phyloP scores from a whole-genome alignment of 2,113 vertebrate genomes.

The Montifringilla adamsi region DNA sequence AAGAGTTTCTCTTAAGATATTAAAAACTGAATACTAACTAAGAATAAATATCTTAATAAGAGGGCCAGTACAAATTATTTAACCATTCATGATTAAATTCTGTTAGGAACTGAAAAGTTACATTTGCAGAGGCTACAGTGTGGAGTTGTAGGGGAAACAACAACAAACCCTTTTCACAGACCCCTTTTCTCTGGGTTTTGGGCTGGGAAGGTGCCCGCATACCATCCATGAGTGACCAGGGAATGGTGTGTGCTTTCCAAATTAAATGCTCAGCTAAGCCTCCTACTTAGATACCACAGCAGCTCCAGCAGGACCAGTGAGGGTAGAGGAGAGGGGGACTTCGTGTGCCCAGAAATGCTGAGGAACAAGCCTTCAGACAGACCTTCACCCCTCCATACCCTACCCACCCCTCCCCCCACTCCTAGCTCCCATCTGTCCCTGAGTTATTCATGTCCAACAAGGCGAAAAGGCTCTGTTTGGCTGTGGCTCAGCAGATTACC shows the following conservation, averaged over 20 bases:
- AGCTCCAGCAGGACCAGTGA: not conserved
- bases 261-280: not conserved
- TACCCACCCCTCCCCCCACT: not conserved
- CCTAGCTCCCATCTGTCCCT: not conserved
- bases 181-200: not conserved
- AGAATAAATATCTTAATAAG: not conserved
- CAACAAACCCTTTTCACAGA: not conserved
- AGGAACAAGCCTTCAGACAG: not conserved
- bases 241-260: not conserved
- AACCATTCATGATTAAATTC: not conserved
- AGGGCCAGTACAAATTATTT: not conserved
- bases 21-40: not conserved
- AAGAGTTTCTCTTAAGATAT: not conserved
- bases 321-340: not conserved
- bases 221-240: not conserved
- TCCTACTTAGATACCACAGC: not conserved
- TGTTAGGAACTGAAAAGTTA: not conserved
- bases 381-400: not conserved
- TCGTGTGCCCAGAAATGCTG: not conserved
- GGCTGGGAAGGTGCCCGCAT: not conserved
- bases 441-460: not conserved
- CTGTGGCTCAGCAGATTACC: conserved; percentile 52
- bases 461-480: conserved; percentile 6
- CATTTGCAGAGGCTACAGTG: not conserved
- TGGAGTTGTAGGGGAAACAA: not conserved